These are phyloP conservation scores for Dolichallabes microphthalmus DNA, from an alignment of 2,113 vertebrate species.

Conservation along the genomic window DNA sequence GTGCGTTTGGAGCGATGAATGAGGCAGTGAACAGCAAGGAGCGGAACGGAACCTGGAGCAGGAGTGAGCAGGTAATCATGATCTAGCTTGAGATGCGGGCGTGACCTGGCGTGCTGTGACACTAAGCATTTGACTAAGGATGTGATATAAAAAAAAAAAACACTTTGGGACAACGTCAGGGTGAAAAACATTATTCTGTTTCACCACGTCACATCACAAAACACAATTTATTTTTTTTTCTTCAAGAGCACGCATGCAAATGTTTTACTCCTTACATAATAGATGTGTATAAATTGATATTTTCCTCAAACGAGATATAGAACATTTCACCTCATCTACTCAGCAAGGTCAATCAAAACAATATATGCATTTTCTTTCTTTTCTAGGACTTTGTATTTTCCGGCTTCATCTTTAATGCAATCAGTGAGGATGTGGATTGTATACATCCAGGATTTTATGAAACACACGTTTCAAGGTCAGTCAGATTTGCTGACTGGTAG, in stretches of 20 bases:
- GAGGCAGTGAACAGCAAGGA: no score
- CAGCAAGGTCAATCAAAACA: constrained; percentile 35
- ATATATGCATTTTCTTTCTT: constrained; percentile 46
- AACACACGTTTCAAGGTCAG: constrained; percentile 55
- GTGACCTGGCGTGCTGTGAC: no score
- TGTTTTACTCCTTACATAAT: not conserved
- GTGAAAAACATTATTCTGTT: not conserved
- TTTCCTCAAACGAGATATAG: not conserved
- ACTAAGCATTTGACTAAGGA: not conserved
- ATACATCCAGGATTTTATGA: not conserved
- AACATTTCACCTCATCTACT: not conserved
- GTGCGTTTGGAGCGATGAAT: no score
- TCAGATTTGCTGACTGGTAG: constrained; percentile 61
- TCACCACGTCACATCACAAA: not conserved
- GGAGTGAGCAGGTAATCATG: no score
- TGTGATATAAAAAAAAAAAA: not conserved
- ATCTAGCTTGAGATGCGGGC: no score
- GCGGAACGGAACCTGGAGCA: no score
- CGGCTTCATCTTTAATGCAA: constrained; percentile 34
- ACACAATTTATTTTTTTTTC: not conserved
- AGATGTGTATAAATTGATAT: not conserved
- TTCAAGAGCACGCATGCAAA: not conserved
- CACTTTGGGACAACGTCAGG: not conserved
- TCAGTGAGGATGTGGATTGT: constrained; percentile 45
- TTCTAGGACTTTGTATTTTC: constrained; percentile 20